Evolutionary conservation across 2,113 vertebrate genomes (phyloP).

Genomic region (Anseranas semipalmata): DNA sequence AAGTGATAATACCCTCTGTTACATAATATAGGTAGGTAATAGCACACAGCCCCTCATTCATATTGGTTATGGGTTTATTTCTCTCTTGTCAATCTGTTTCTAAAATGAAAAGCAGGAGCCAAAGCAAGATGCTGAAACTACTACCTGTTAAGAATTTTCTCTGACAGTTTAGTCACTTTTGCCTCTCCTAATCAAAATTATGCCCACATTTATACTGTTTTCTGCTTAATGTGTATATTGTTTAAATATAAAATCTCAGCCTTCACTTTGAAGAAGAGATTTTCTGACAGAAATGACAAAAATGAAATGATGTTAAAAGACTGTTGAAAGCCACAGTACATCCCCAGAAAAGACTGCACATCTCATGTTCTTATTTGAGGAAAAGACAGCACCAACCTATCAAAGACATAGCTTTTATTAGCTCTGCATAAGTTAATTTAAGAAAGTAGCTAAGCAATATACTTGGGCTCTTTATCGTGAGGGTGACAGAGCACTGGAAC

Average conservation of each 20-base stretch:
- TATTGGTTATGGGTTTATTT: background rate
- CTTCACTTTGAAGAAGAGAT: background rate
- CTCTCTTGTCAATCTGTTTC: background rate
- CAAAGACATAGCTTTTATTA: background rate
- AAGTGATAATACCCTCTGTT: background rate
- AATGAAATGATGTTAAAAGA: background rate
- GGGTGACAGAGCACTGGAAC: no score
- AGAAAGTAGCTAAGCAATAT: background rate
- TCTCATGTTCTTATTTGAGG: background rate
- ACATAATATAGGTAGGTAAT: no score
- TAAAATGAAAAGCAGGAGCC: background rate
- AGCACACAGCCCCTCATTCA: background rate
- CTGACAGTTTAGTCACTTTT: background rate
- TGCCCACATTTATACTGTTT: background rate
- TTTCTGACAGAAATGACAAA: background rate
- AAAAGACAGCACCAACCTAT: background rate
- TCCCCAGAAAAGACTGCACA: background rate
- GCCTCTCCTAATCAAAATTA: background rate
- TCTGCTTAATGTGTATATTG: background rate
- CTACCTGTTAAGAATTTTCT: background rate
- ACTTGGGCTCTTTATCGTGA: background rate
- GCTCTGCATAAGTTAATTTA: background rate
- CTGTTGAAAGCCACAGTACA: background rate
- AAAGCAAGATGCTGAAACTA: background rate
- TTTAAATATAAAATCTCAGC: background rate